Evolutionary conservation across 2,797 vertebrate genomes (phyloP).

Genomic region (Tapirus indicus): DNA sequence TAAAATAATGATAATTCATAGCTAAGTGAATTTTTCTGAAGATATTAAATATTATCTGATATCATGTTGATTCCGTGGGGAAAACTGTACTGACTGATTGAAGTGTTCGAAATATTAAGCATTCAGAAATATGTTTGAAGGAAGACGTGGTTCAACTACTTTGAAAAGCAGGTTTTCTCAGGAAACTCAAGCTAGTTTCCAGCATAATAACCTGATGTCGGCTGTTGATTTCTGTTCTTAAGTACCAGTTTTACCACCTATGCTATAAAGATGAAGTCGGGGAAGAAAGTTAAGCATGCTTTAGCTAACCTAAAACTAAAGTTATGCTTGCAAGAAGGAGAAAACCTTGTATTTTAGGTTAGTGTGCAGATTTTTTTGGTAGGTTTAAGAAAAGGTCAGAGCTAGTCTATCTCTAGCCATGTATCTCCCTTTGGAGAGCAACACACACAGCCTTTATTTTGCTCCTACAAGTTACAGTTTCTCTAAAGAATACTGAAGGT

Average conservation of each 20-base stretch:
- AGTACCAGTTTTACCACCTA: neutral
- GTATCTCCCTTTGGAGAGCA: neutral
- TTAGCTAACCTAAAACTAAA: neutral
- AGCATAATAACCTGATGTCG: neutral
- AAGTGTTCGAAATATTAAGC: neutral
- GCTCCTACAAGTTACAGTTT: neutral
- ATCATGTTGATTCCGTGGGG: neutral
- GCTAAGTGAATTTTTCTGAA: conserved; percentile 50
- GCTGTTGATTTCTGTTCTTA: neutral
- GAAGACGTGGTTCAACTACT: neutral
- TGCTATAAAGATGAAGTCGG: neutral
- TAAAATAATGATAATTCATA: conserved; percentile 29
- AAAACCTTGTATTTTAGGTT: neutral
- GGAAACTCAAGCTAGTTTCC: neutral
- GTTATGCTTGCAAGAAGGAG: neutral
- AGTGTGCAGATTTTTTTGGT: neutral
- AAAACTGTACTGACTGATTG: conserved; percentile 17
- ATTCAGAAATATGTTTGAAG: conserved; percentile 1
- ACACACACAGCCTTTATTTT: neutral
- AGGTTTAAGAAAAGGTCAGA: neutral
- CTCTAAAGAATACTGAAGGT: neutral
- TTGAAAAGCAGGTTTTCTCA: conserved; percentile 37
- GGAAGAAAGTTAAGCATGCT: conserved; percentile 26
- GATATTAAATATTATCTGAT: conserved; percentile 31
- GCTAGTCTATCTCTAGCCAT: neutral